phyloP scores from a whole-genome alignment of 2,888 invertebrate genomes.

The Coenonympha arcania region DNA sequence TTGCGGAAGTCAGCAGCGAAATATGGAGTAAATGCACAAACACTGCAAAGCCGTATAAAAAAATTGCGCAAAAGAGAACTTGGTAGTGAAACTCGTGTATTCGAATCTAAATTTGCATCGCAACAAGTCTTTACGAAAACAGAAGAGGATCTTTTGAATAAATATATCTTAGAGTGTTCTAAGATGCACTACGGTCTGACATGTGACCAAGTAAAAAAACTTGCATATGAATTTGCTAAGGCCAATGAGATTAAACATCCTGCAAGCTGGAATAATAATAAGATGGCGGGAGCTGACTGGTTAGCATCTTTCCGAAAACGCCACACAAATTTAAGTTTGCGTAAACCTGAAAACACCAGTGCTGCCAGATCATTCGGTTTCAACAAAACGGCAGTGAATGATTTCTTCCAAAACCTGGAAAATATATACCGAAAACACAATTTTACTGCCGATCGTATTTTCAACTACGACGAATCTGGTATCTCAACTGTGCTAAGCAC shows the following conservation, averaged over 20 bases:
- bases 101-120: constrained; percentile 14
- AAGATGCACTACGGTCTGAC: constrained; percentile 25
- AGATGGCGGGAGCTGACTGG: constrained; percentile 38
- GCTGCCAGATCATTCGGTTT: constrained; percentile 39
- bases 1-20: constrained; percentile 17
- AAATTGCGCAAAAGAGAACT: constrained; percentile 11
- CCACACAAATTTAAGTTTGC: constrained; percentile 27
- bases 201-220: constrained; percentile 19
- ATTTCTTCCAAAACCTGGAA: constrained; percentile 12
- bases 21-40: constrained; percentile 20
- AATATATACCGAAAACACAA: neutral
- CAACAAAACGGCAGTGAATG: constrained; percentile 33
- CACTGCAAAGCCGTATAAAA: constrained; percentile 12
- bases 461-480: neutral
- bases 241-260: constrained; percentile 13
- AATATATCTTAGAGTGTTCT: constrained; percentile 16
- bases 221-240: constrained; percentile 22
- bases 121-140: constrained; percentile 21
- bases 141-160: constrained; percentile 19
- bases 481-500: neutral
- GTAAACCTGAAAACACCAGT: constrained; percentile 32
- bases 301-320: constrained; percentile 31
- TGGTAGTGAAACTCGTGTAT: neutral
- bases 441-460: neutral
- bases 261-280: constrained; percentile 23